These are phyloP conservation scores for Sminthopsis crassicaudata DNA, from an alignment of 2,113 vertebrate species.

Conservation along the genomic window DNA sequence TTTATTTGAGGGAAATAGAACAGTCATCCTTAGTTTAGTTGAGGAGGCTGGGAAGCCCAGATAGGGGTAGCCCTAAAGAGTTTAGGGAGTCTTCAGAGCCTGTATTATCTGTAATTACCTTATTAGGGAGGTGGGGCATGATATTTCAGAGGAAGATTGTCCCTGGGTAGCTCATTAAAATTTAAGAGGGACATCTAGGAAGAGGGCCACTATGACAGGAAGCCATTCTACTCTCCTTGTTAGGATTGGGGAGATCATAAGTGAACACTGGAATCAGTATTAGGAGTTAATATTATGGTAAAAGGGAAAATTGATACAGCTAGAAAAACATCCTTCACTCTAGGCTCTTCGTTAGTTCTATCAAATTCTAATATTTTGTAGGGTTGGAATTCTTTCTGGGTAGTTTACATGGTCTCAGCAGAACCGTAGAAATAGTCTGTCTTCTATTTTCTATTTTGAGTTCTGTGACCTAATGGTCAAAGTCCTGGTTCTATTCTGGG, in stretches of 20 bases:
- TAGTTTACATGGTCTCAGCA: not conserved
- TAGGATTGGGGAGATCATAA: not conserved
- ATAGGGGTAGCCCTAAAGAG: not conserved
- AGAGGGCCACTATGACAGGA: not conserved
- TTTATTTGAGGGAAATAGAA: not conserved
- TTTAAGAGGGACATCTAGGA: not conserved
- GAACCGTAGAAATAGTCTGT: not conserved
- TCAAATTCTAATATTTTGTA: not conserved
- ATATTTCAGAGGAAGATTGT: not conserved
- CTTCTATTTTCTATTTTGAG: not conserved
- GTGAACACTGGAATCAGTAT: not conserved
- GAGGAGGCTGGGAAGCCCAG: not conserved
- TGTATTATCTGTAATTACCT: not conserved
- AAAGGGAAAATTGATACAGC: not conserved
- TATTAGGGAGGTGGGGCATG: not conserved
- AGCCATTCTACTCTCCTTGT: not conserved
- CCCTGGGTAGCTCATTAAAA: not conserved
- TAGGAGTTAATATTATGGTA: too few relatives aligned
- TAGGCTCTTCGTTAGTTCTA: not conserved
- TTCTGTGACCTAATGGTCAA: not conserved
- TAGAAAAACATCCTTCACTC: not conserved
- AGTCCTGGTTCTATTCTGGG: not conserved
- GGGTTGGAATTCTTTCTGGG: not conserved
- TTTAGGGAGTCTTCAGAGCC: not conserved
- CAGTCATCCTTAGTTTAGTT: not conserved